A percentile compares a stretch with the other conserved stretches of the same genome.
These are phyloP conservation scores for Ictalurus furcatus DNA, from an alignment of 2,113 vertebrate species.

Conservation along the genomic window DNA sequence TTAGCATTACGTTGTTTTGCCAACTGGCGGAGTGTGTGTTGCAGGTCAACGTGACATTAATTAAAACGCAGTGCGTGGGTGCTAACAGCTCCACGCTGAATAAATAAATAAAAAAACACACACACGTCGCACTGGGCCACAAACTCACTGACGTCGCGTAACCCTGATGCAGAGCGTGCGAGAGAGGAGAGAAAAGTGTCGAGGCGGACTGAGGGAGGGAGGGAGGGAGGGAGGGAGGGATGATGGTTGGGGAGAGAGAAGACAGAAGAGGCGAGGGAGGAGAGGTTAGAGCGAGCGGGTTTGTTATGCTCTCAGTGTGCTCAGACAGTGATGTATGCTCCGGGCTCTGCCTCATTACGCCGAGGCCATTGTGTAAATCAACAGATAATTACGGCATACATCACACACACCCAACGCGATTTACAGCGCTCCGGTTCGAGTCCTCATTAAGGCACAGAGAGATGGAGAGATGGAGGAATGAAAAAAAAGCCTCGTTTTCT, in stretches of 20 bases:
- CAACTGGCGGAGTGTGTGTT: slow-evolving; percentile 44
- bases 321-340: slow-evolving; percentile 78
- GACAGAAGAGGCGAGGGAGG: slow-evolving; percentile 27
- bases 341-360: slow-evolving; percentile 76
- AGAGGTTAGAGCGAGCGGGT: slow-evolving; percentile 23
- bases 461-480: slow-evolving; percentile 34
- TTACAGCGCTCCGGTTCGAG: slow-evolving; percentile 61
- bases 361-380: slow-evolving; percentile 79
- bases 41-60: slow-evolving; percentile 56
- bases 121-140: slow-evolving; percentile 11
- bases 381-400: slow-evolving; percentile 82
- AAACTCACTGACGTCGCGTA: slow-evolving; percentile 31
- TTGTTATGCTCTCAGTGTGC: slow-evolving; percentile 47
- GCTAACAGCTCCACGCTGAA: slow-evolving; percentile 40
- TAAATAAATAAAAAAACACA: slow-evolving; percentile 43
- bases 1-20: slow-evolving; percentile 39
- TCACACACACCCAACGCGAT: slow-evolving; percentile 67
- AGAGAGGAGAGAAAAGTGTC: neutral
- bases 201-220: slow-evolving; percentile 2
- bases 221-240: neutral
- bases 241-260: neutral
- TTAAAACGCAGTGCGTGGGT: slow-evolving; percentile 52
- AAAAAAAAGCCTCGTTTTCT: slow-evolving; percentile 22
- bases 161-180: slow-evolving; percentile 16
- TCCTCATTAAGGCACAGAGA: slow-evolving; percentile 37